phyloP scores from a whole-genome alignment of 2,113 vertebrate genomes.

The Rhea pennata region DNA sequence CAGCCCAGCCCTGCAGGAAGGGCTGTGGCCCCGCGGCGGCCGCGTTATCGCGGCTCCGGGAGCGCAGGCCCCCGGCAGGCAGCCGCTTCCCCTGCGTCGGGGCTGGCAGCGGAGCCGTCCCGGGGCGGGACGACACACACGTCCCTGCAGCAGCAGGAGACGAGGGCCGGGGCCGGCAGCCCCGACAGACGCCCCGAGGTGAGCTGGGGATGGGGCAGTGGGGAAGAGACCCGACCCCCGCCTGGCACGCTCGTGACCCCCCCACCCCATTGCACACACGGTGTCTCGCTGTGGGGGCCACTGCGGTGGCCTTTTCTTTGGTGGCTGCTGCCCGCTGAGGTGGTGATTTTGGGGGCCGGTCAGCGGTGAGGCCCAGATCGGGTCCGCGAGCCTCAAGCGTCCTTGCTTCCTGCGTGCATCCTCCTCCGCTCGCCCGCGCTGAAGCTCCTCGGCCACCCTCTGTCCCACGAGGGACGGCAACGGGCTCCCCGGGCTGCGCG shows the following conservation, averaged over 20 bases:
- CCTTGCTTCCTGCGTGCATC: no score
- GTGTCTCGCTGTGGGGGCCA: fast-evolving
- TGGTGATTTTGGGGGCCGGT: neutral
- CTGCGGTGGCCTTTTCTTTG: neutral
- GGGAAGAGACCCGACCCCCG: no score
- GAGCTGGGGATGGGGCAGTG: neutral
- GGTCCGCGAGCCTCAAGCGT: neutral
- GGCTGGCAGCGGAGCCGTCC: neutral
- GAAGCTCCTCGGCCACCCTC: no score
- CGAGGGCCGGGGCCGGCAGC: neutral
- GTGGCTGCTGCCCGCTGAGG: fast-evolving
- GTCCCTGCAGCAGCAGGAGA: fast-evolving
- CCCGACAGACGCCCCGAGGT: neutral
- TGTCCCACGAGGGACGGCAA: no score
- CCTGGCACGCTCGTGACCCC: neutral
- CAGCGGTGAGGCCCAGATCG: fast-evolving
- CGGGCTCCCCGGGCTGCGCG: no score
- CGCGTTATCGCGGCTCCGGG: neutral
- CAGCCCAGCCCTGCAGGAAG: slow-evolving; percentile 17
- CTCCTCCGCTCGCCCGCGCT: no score
- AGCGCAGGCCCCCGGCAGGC: neutral
- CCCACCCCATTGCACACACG: neutral
- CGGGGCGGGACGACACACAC: no score
- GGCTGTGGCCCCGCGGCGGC: neutral
- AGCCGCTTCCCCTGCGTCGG: neutral